Percentiles rank a stretch among this genome's conserved stretches.
These are phyloP conservation scores for Nesoenas mayeri DNA, from an alignment of 2,113 vertebrate species.

Conservation along the genomic window DNA sequence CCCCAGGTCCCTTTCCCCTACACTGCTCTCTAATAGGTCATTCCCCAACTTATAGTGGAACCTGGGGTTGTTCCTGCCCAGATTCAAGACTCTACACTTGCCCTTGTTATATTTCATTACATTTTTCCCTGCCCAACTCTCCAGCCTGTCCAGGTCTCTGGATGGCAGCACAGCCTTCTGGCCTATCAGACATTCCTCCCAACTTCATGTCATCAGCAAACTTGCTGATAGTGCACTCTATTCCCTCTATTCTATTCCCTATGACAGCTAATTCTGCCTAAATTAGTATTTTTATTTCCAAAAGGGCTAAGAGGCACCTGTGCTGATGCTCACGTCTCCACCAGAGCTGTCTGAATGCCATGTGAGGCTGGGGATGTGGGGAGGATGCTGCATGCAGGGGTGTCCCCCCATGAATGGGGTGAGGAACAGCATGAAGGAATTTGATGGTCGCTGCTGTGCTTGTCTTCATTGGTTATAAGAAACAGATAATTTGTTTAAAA, in stretches of 20 bases:
- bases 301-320: background rate
- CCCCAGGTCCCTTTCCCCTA: too few species aligned
- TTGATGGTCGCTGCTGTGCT: background rate
- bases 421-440: background rate
- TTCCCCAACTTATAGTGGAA: too few species aligned
- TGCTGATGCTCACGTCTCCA: background rate
- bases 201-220: too few species aligned
- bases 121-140: too few species aligned
- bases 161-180: too few species aligned
- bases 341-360: background rate
- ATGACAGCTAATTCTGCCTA: background rate
- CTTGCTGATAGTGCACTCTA: too few species aligned
- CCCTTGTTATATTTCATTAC: too few species aligned
- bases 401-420: background rate
- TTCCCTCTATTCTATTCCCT: background rate
- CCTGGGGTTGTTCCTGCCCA: too few species aligned
- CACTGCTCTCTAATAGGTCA: too few species aligned
- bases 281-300: background rate
- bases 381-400: fast-evolving
- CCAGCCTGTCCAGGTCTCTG: too few species aligned
- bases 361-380: background rate
- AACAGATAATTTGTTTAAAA: background rate
- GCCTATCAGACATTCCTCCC: too few species aligned
- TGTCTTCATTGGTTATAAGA: background rate
- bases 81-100: too few species aligned